Evolutionary conservation across 2,113 vertebrate genomes (phyloP).

Genomic region (Burhinus bistriatus): DNA sequence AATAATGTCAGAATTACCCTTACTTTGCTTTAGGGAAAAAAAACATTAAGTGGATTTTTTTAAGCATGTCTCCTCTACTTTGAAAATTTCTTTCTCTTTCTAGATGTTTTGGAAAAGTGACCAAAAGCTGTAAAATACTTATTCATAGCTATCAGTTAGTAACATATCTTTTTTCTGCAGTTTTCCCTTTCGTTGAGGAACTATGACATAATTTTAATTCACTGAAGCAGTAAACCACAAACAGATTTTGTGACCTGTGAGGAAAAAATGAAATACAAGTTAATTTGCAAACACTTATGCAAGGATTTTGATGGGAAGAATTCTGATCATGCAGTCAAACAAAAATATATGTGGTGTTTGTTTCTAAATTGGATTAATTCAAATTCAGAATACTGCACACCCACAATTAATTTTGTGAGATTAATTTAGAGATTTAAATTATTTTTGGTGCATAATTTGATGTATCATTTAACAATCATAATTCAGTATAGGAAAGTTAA

Average conservation of each 20-base stretch:
- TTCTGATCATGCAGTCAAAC: not conserved
- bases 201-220: not conserved
- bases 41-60: not conserved
- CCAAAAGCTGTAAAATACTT: not conserved
- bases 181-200: not conserved
- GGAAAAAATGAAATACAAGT: not conserved
- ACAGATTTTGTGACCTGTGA: not conserved
- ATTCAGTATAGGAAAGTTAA: not conserved
- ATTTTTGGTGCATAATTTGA: not conserved
- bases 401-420: not conserved
- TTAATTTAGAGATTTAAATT: not conserved
- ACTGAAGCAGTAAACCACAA: not conserved
- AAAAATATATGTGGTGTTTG: not conserved
- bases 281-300: not conserved
- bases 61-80: not conserved
- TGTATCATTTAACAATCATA: not conserved
- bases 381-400: not conserved
- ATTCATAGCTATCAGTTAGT: not conserved
- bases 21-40: not conserved
- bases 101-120: not conserved
- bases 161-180: not conserved
- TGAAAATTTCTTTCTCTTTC: not conserved
- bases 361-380: not conserved
- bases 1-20: not conserved
- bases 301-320: not conserved